phyloP scores from a whole-genome alignment of 2,888 invertebrate species.

The Pristionchus mayeri region DNA sequence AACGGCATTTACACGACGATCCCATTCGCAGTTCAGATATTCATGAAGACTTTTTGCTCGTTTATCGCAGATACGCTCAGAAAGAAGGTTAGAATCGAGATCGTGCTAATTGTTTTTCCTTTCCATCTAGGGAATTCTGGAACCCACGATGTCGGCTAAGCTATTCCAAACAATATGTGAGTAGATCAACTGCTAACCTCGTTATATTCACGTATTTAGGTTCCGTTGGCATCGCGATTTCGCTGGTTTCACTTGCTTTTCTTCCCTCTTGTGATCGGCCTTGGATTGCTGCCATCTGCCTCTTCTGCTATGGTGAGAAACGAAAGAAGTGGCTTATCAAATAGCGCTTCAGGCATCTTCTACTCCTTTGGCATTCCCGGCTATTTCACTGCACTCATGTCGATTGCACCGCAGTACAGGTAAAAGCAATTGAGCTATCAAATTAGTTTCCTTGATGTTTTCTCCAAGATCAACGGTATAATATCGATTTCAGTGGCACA shows the following conservation, averaged over 20 bases:
- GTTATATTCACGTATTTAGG: background rate
- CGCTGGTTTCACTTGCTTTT: conserved; percentile 12
- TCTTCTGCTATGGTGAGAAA: conserved; percentile 32
- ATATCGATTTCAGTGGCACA: background rate
- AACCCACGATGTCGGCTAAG: background rate
- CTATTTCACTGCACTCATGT: background rate
- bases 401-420: conserved; percentile 24
- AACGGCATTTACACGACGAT: conserved; percentile 37
- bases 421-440: background rate
- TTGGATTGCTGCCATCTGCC: conserved; percentile 29
- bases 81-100: background rate
- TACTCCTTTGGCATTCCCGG: conserved; percentile 19
- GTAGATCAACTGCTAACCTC: background rate
- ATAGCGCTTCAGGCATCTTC: background rate
- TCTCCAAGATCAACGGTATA: background rate
- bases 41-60: background rate
- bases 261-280: conserved; percentile 40
- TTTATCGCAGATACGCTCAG: conserved; percentile 16
- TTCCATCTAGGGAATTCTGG: background rate
- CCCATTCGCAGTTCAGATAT: conserved; percentile 2
- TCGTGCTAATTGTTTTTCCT: too few relatives aligned
- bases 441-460: too few relatives aligned
- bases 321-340: background rate
- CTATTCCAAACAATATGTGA: conserved; percentile 24
- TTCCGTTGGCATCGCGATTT: background rate